Percentiles rank a stretch among this genome's conserved stretches.
Evolutionary conservation across 2,888 invertebrate genomes (phyloP).

Genomic region (Habroteleia sp.): DNA sequence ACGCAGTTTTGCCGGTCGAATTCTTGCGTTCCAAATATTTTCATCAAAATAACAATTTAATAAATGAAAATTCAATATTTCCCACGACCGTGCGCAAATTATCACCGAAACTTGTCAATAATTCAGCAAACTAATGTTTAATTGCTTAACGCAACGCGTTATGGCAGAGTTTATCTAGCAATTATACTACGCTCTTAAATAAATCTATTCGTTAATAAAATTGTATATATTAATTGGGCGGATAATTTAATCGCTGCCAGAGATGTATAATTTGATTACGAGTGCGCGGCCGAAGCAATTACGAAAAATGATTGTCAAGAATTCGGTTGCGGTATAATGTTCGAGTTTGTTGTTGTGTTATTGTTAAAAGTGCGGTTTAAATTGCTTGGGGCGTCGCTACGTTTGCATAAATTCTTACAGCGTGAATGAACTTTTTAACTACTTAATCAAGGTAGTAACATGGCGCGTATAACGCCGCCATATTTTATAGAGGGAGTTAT

Average conservation of each 20-base stretch:
- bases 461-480: conserved; percentile 11
- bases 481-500: conserved; percentile 59
- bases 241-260: conserved; percentile 14
- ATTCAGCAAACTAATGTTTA: conserved; percentile 32
- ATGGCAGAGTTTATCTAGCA: background rate
- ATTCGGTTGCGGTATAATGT: background rate
- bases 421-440: conserved; percentile 39
- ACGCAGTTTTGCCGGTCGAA: conserved; percentile 20
- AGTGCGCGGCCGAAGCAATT: conserved; percentile 8
- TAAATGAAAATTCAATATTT: conserved; percentile 33
- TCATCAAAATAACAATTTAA: conserved; percentile 22
- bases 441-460: conserved; percentile 57
- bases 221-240: conserved; percentile 24
- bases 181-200: background rate
- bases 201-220: conserved; percentile 12
- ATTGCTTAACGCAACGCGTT: conserved; percentile 17
- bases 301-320: conserved; percentile 9
- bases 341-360: conserved; percentile 8
- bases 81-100: conserved; percentile 9
- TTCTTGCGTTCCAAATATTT: conserved; percentile 16
- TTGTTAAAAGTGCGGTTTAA: conserved; percentile 30
- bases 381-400: conserved; percentile 31
- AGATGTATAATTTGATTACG: conserved; percentile 25
- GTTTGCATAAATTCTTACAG: conserved; percentile 61
- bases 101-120: conserved; percentile 7